Conservation (phyloP, 1,140 invertebrate species). For the Pseudachorutes palmiensis region DNA sequence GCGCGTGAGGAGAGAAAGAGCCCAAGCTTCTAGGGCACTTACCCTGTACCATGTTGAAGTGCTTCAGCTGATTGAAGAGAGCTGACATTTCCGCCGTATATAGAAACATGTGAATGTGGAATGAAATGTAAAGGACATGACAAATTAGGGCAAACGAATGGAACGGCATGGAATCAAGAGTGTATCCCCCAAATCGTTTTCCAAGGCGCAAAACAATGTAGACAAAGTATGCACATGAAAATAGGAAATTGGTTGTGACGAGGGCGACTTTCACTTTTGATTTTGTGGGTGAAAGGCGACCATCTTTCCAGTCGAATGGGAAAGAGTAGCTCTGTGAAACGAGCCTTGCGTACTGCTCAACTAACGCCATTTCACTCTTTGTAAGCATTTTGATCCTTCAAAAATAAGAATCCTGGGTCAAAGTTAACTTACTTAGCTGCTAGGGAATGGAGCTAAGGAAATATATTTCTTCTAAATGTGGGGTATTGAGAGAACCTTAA, state of each 20-base stretch:
- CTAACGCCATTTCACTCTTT: background rate
- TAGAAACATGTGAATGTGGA: constrained; percentile 5
- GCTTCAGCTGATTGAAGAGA: constrained; percentile 2
- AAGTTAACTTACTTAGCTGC: too few species aligned
- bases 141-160: constrained; percentile 1
- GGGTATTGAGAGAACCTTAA: too few species aligned
- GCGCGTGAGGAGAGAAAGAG: too few species aligned
- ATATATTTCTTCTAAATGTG: too few species aligned
- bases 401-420: too few species aligned
- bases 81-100: constrained; percentile 3
- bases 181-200: background rate
- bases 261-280: background rate
- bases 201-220: background rate
- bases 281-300: background rate
- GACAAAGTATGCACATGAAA: background rate
- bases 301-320: constrained; percentile 8
- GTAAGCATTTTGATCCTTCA: background rate
- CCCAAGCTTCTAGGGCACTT: too few species aligned
- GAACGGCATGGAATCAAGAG: background rate
- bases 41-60: background rate
- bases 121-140: background rate
- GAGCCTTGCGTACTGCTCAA: background rate
- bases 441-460: too few species aligned
- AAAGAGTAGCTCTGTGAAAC: background rate
- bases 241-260: background rate